Conservation (phyloP, 2,888 invertebrate genomes). For the Papilio gigon region DNA sequence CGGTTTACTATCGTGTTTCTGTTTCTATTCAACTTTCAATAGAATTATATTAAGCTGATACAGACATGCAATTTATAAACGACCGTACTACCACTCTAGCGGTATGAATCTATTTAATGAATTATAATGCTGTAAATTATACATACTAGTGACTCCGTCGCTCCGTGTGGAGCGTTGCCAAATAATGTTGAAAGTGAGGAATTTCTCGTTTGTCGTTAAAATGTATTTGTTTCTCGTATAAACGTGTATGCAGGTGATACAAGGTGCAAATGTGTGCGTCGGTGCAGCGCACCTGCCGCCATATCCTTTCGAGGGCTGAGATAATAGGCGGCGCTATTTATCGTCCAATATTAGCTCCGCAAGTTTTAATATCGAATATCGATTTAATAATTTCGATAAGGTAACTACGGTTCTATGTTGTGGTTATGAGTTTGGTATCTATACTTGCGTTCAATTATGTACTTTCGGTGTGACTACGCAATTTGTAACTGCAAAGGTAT, state of each 20-base stretch:
- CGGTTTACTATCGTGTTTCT: conserved; percentile 64
- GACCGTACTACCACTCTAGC: conserved; percentile 35
- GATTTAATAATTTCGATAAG: conserved; percentile 30
- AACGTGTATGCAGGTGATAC: conserved; percentile 28
- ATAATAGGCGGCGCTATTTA: conserved; percentile 33
- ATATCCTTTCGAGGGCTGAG: conserved; percentile 34
- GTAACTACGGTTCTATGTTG: neutral
- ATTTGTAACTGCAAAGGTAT: too few species aligned
- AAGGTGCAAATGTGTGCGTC: neutral
- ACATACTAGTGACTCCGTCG: conserved; percentile 40
- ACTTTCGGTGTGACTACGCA: too few species aligned
- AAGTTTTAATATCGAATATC: conserved; percentile 36
- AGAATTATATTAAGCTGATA: conserved; percentile 53
- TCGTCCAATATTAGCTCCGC: conserved; percentile 34
- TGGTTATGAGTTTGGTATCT: neutral
- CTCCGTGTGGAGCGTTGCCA: conserved; percentile 38
- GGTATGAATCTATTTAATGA: conserved; percentile 18
- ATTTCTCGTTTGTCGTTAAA: conserved; percentile 29
- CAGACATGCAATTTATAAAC: conserved; percentile 47
- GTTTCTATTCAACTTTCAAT: conserved; percentile 66
- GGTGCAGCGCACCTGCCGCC: conserved; percentile 17
- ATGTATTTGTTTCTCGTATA: conserved; percentile 17
- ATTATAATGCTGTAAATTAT: conserved; percentile 40
- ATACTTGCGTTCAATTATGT: neutral
- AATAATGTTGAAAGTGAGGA: conserved; percentile 37